phyloP scores from a whole-genome alignment of 2,888 invertebrate species.

The Tricholauxania praeusta region DNA sequence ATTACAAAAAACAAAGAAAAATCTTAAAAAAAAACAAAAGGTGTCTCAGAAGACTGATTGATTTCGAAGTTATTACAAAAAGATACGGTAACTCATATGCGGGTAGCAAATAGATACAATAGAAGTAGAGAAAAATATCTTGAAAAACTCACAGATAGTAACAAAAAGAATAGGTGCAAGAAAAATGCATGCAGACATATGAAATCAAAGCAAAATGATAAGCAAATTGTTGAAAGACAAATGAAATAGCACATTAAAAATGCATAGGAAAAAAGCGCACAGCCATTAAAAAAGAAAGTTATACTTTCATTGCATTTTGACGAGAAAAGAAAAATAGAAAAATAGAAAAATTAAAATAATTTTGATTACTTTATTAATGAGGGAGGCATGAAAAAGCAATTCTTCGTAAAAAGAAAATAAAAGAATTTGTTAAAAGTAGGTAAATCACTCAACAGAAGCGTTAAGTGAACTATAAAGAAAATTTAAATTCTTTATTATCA shows the following conservation, averaged over 20 bases:
- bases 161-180: not conserved
- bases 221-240: conserved; percentile 15
- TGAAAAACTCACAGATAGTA: not conserved
- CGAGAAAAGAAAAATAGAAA: not conserved
- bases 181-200: not conserved
- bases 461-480: not conserved
- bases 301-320: not conserved
- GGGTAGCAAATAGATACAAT: not conserved
- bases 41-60: conserved; percentile 23
- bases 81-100: not conserved
- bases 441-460: conserved; percentile 4
- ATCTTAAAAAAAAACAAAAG: conserved; percentile 20
- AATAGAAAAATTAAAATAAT: conserved; percentile 3
- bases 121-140: not conserved
- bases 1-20: not conserved
- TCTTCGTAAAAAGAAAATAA: not conserved
- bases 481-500: not conserved
- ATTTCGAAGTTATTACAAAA: conserved; percentile 4
- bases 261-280: not conserved
- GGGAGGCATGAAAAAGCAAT: not conserved
- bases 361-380: conserved; percentile 26
- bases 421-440: not conserved
- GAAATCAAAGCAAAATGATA: conserved; percentile 10
- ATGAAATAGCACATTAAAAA: not conserved
- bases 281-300: conserved; percentile 15